A percentile compares a stretch with the other conserved stretches of the same genome.
Conservation (phyloP, 2,113 vertebrate species). For the Gavia stellata region DNA sequence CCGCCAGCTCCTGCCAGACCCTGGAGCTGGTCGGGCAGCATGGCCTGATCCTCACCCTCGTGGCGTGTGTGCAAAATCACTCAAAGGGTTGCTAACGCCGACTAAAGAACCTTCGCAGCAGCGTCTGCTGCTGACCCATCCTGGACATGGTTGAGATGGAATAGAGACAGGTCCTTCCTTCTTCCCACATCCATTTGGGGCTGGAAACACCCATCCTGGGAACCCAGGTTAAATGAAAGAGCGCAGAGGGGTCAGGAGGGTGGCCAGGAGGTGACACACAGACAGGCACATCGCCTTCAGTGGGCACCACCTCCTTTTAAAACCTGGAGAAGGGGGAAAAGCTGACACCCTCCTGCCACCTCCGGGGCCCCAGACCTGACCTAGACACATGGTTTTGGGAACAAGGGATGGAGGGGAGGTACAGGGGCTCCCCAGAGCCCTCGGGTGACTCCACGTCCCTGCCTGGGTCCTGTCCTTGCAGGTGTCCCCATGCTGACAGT, state of each 20-base stretch:
- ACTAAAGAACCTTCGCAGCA: neutral
- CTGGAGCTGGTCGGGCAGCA: neutral
- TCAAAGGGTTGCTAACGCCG: accelerated
- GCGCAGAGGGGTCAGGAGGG: neutral
- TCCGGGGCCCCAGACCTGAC: neutral
- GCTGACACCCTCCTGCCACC: neutral
- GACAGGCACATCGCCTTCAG: too few species aligned
- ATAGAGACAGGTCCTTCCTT: neutral
- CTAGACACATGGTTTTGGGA: accelerated
- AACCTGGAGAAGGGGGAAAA: neutral
- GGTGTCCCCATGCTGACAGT: constrained; percentile 58
- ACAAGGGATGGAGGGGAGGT: too few species aligned
- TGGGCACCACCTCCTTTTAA: neutral
- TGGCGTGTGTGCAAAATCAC: neutral
- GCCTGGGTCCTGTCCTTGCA: constrained; percentile 22
- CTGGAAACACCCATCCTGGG: accelerated
- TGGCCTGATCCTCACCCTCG: neutral
- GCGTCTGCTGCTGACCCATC: neutral
- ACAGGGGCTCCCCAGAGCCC: neutral
- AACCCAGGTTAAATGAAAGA: neutral
- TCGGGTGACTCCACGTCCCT: neutral
- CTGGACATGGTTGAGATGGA: neutral
- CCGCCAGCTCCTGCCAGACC: neutral
- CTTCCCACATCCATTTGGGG: neutral
- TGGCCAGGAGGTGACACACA: neutral